Percentiles rank a stretch among this genome's conserved stretches.
These are phyloP conservation scores for Macrotrachela quadricornifera DNA, from an alignment of 1,140 invertebrate genomes.

Conservation along the genomic window DNA sequence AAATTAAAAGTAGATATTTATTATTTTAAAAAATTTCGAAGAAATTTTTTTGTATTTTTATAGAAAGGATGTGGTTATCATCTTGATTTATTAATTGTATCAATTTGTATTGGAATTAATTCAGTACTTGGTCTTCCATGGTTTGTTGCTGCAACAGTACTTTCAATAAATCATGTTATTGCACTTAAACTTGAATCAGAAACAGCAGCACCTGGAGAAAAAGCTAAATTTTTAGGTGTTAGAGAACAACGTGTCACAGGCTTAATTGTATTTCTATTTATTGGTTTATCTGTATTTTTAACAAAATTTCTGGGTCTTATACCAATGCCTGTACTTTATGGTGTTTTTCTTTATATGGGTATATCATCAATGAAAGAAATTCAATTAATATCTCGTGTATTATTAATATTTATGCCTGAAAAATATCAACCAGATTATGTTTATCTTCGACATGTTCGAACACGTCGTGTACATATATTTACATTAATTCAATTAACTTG, in stretches of 20 bases:
- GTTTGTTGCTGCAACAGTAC: constrained; percentile 86
- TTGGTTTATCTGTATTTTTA: constrained; percentile 9
- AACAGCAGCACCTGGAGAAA: constrained; percentile 87
- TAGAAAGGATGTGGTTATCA: constrained; percentile 92
- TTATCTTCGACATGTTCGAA: constrained; percentile 70
- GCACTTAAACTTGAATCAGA: constrained; percentile 85
- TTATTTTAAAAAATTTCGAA: neutral
- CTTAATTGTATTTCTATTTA: constrained; percentile 77
- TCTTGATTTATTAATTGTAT: constrained; percentile 73
- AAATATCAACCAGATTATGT: constrained; percentile 97
- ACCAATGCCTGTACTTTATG: constrained; percentile 70
- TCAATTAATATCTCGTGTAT: constrained; percentile 68
- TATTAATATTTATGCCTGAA: constrained; percentile 88
- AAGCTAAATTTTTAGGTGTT: constrained; percentile 70
- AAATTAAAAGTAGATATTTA: constrained; percentile 52
- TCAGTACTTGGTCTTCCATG: constrained; percentile 80
- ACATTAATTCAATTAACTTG: constrained; percentile 77
- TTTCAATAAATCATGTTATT: constrained; percentile 95
- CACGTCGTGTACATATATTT: constrained; percentile 76
- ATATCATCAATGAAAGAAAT: constrained; percentile 80
- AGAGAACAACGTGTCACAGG: constrained; percentile 77
- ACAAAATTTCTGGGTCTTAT: constrained; percentile 34
- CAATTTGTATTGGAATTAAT: constrained; percentile 67
- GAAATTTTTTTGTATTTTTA: neutral
- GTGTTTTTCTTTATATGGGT: constrained; percentile 97